Evolutionary conservation across 2,797 vertebrate genomes (phyloP).

Genomic region (Artibeus lituratus): DNA sequence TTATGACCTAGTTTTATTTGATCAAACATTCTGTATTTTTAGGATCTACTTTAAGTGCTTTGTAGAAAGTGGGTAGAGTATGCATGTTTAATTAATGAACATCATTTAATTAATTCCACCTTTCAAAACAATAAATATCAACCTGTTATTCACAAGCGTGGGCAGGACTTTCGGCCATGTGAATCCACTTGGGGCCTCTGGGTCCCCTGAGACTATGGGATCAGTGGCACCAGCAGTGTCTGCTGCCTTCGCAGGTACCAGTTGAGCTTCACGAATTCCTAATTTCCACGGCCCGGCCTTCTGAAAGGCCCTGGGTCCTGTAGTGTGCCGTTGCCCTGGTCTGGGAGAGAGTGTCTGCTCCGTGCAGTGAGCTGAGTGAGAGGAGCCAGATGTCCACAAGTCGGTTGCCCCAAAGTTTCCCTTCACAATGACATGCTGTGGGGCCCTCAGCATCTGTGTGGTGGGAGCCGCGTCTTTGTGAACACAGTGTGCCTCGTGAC

Average conservation of each 20-base stretch:
- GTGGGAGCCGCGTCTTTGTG: not conserved
- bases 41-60: not conserved
- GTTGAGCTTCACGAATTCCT: not conserved
- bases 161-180: not conserved
- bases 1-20: not conserved
- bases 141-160: not conserved
- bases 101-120: not conserved
- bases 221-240: not conserved
- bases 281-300: not conserved
- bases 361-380: not conserved
- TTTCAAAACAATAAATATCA: not conserved
- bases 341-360: not conserved
- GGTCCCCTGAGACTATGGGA: not conserved
- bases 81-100: not conserved
- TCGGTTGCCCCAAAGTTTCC: rapidly evolving
- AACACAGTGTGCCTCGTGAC: not conserved
- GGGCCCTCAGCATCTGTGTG: not conserved
- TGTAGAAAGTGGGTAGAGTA: not conserved
- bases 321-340: not conserved
- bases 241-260: not conserved
- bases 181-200: not conserved
- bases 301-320: not conserved
- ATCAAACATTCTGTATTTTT: not conserved
- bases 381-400: not conserved
- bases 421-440: rapidly evolving